Evolutionary conservation across 2,888 invertebrate genomes (phyloP).

Genomic region (Drosophila kambysellisi): DNA sequence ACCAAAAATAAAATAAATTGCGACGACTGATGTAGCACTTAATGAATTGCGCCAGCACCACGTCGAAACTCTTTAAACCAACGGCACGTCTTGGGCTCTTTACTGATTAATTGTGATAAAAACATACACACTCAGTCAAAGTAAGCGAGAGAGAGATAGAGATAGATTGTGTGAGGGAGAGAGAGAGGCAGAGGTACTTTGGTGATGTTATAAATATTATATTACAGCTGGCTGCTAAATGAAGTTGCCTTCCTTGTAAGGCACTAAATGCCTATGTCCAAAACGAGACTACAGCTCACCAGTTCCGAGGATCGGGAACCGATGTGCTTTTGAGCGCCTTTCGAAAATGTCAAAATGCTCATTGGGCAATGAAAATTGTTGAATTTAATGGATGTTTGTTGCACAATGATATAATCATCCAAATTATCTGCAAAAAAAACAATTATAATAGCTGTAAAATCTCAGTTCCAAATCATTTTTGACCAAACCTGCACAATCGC

Average conservation of each 20-base stretch:
- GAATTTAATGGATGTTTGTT: conserved; percentile 7
- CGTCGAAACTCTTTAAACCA: conserved; percentile 49
- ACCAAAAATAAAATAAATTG: conserved; percentile 69
- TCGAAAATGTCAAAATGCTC: conserved; percentile 29
- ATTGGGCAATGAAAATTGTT: conserved; percentile 26
- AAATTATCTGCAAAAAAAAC: not conserved
- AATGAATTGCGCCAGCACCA: conserved; percentile 61
- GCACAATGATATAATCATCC: conserved; percentile 12
- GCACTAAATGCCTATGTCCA: conserved; percentile 54
- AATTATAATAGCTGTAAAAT: not conserved
- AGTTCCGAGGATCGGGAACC: conserved; percentile 19
- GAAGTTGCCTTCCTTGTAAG: conserved; percentile 58
- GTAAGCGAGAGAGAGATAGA: not conserved
- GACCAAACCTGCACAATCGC: not conserved
- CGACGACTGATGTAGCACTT: conserved; percentile 58
- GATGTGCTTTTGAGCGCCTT: conserved; percentile 22
- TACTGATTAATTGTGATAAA: conserved; percentile 64
- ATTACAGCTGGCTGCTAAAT: conserved; percentile 41
- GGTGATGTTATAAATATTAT: conserved; percentile 49
- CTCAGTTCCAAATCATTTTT: not conserved
- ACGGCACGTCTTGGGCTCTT: conserved; percentile 60
- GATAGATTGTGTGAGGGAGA: not conserved
- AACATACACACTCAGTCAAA: not conserved
- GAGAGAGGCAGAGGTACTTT: conserved; percentile 8
- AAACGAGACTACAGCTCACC: conserved; percentile 18